phyloP scores from a whole-genome alignment of 2,113 vertebrate genomes.

The Laterallus jamaicensis region DNA sequence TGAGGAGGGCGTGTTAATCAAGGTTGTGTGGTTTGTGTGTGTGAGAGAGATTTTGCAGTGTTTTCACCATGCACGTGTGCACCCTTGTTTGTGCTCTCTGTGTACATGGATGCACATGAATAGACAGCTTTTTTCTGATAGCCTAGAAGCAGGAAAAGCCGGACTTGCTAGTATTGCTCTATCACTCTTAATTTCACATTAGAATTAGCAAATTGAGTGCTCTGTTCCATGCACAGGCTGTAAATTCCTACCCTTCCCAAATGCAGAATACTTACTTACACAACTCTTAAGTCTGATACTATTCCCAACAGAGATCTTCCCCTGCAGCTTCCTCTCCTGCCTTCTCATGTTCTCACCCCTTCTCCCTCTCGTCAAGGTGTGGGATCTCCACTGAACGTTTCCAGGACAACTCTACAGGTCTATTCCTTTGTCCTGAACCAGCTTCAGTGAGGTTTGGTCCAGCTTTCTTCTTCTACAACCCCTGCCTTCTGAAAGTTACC shows the following conservation, averaged over 20 bases:
- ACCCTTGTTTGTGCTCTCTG: background rate
- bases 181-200: background rate
- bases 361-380: accelerated
- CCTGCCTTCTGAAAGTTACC: background rate
- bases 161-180: background rate
- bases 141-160: background rate
- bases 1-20: background rate
- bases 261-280: background rate
- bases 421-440: background rate
- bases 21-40: background rate
- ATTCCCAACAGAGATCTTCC: background rate
- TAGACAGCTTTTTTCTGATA: background rate
- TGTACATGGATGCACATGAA: accelerated
- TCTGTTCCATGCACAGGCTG: background rate
- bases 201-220: background rate
- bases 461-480: background rate
- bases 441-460: background rate
- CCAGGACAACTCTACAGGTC: background rate
- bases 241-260: background rate
- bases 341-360: background rate
- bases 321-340: background rate
- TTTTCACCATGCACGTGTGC: background rate
- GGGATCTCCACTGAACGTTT: background rate
- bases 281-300: background rate
- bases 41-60: background rate